phyloP scores from a whole-genome alignment of 2,888 invertebrate genomes.

The Mongoloraphidia duomilia region DNA sequence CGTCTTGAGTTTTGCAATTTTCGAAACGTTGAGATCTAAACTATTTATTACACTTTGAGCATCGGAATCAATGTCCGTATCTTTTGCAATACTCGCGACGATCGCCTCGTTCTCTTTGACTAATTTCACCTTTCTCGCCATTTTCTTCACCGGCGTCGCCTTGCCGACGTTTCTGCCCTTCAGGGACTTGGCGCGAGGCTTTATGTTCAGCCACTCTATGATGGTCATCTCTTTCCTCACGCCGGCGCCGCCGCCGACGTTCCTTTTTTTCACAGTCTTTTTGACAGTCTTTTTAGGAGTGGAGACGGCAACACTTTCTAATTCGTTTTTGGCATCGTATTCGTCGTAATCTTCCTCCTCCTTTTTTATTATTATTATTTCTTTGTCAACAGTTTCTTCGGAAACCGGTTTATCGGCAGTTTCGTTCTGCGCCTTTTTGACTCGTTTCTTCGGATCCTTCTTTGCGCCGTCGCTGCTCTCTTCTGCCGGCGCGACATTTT shows the following conservation, averaged over 20 bases:
- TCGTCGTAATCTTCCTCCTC: slow-evolving; percentile 7
- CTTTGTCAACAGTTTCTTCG: no score
- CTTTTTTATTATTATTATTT: slow-evolving; percentile 14
- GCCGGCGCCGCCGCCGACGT: no score
- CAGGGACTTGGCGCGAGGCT: no score
- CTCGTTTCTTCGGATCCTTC: slow-evolving; percentile 14
- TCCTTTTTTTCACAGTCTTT: slow-evolving; percentile 3
- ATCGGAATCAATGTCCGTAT: slow-evolving; percentile 19
- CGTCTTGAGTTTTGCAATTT: slow-evolving; percentile 19
- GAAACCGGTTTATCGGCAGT: background rate
- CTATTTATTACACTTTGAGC: slow-evolving; percentile 28
- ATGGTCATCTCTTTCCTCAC: no score
- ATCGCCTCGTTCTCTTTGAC: slow-evolving; percentile 21
- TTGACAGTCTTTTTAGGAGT: slow-evolving; percentile 20
- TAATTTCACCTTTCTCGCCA: slow-evolving; percentile 11
- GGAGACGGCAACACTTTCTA: slow-evolving; percentile 15
- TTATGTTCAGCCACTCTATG: no score
- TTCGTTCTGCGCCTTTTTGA: slow-evolving; percentile 9
- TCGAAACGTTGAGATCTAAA: slow-evolving; percentile 27
- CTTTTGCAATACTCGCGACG: slow-evolving; percentile 23
- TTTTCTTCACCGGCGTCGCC: background rate
- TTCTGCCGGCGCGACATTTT: slow-evolving; percentile 15
- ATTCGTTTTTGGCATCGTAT: no score
- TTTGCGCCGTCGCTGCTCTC: slow-evolving; percentile 15
- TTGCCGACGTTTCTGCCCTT: background rate